These are phyloP conservation scores for Rhinoptilus africanus DNA, from an alignment of 2,113 vertebrate genomes.

Conservation along the genomic window DNA sequence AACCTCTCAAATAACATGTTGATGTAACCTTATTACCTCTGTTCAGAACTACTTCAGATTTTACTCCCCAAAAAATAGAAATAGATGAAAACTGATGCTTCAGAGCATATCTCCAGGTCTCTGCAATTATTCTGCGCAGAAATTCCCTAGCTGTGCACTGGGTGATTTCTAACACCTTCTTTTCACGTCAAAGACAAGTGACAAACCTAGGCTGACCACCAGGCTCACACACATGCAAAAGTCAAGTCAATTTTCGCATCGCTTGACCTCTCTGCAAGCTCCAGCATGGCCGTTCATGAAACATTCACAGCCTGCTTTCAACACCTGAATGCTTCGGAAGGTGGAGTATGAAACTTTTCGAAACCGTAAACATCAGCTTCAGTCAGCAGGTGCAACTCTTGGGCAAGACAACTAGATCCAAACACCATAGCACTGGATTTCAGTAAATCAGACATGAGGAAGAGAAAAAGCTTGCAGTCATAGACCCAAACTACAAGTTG, in stretches of 20 bases:
- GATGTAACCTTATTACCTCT: background rate
- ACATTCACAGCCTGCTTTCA: background rate
- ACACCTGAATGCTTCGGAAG: background rate
- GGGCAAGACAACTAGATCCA: background rate
- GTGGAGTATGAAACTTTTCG: background rate
- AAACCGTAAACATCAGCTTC: background rate
- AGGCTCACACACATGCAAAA: background rate
- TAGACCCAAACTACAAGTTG: background rate
- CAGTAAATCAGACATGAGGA: background rate
- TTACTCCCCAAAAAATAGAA: background rate
- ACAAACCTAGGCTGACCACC: background rate
- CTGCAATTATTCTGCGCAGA: background rate
- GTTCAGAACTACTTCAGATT: background rate
- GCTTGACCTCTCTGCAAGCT: background rate
- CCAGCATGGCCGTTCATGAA: background rate
- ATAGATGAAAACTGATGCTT: background rate
- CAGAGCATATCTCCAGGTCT: background rate
- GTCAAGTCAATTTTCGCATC: background rate
- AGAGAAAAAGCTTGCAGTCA: background rate
- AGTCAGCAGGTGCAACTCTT: background rate
- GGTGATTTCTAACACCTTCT: background rate
- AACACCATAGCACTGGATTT: background rate
- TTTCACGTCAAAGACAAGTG: background rate
- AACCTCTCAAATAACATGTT: background rate
- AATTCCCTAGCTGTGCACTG: background rate